Conservation (phyloP, 2,113 vertebrate species). For the Notarius lentiginosus region DNA sequence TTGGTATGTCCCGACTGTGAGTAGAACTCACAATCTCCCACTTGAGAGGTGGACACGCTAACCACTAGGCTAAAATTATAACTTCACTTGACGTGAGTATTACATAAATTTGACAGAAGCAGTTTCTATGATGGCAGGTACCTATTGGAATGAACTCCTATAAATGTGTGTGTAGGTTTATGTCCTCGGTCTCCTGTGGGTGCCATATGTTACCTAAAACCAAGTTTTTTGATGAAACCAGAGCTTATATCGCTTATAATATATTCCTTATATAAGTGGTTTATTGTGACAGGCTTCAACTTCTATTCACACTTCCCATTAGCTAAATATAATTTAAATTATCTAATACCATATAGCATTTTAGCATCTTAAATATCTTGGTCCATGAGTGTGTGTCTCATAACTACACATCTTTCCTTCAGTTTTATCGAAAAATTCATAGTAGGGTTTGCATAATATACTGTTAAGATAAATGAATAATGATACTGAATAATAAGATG, state of each 20-base stretch:
- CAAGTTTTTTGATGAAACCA: not conserved
- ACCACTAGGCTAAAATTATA: too few species aligned
- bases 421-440: not conserved
- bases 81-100: not conserved
- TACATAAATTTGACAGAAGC: not conserved
- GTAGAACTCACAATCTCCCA: too few species aligned
- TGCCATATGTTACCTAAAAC: not conserved
- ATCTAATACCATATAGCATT: not conserved
- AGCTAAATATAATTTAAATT: not conserved
- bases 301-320: not conserved
- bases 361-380: not conserved
- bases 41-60: too few species aligned
- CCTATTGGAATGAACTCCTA: not conserved
- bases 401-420: not conserved
- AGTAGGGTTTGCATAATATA: not conserved
- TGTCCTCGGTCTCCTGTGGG: not conserved
- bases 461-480: slow-evolving; percentile 2
- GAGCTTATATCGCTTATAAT: not conserved
- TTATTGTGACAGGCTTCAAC: not conserved
- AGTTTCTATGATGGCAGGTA: not conserved
- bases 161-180: not conserved
- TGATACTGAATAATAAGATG: not conserved
- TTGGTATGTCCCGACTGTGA: too few species aligned
- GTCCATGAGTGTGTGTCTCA: not conserved
- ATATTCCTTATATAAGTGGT: not conserved